phyloP scores from a whole-genome alignment of 53 echinoderm and acorn worm genomes.

The Temnopleurus reevesii region DNA sequence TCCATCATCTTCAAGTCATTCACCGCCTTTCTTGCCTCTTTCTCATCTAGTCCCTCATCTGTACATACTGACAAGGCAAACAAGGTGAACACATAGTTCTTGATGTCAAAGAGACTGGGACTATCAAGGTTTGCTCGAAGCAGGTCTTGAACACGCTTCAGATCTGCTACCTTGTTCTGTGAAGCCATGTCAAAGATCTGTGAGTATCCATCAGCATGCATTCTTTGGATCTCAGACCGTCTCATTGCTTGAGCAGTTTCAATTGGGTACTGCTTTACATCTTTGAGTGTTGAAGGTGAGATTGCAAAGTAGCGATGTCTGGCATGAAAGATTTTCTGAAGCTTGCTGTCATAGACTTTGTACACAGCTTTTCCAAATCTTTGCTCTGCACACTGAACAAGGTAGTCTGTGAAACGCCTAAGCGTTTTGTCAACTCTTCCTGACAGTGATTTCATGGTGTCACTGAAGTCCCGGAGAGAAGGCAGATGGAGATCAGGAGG shows the following conservation, averaged over 20 bases:
- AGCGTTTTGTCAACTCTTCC: slow-evolving; percentile 28
- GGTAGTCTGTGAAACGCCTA: slow-evolving; percentile 5
- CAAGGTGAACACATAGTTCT: slow-evolving; percentile 17
- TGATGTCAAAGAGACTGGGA: slow-evolving; percentile 39
- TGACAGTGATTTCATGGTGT: slow-evolving; percentile 1
- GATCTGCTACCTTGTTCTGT: neutral
- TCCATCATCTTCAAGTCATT: slow-evolving; percentile 23
- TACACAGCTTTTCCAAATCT: neutral
- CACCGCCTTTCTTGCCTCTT: neutral
- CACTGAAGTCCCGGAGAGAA: neutral
- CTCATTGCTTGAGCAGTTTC: slow-evolving; percentile 37
- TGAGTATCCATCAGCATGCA: slow-evolving; percentile 37
- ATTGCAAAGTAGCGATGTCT: slow-evolving; percentile 17
- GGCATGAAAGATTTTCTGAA: neutral
- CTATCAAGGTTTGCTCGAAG: neutral
- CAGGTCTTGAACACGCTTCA: neutral
- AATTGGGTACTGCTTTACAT: neutral
- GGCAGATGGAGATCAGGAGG: neutral
- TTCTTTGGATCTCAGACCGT: slow-evolving; percentile 10
- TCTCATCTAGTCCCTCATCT: slow-evolving; percentile 1
- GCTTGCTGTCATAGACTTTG: slow-evolving; percentile 20
- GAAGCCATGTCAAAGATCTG: slow-evolving; percentile 51
- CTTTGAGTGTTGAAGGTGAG: neutral
- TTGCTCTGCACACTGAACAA: slow-evolving; percentile 31
- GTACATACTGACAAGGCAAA: slow-evolving; percentile 32